Percentiles rank a stretch among this genome's conserved stretches.
Evolutionary conservation across 2,797 vertebrate species (phyloP).

Genomic region (Enteromius unitaeniatus): DNA sequence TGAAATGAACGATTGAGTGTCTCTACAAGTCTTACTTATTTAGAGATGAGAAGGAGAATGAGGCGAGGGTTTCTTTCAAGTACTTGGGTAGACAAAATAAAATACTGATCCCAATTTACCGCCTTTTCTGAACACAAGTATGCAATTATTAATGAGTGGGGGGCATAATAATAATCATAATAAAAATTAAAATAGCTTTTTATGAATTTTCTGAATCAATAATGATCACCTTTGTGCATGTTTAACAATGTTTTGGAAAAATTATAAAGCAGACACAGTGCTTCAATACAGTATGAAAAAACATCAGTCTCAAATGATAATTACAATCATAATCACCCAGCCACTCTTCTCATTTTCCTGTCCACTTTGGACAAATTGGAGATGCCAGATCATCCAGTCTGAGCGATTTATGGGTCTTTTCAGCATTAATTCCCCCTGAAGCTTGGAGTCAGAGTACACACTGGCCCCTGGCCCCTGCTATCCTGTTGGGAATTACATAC

Average conservation of each 20-base stretch:
- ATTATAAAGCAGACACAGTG: background rate
- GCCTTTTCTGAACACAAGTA: background rate
- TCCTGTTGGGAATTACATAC: constrained; percentile 52
- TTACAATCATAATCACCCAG: constrained; percentile 44
- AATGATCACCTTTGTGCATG: background rate
- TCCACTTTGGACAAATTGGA: constrained; percentile 55
- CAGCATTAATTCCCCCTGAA: constrained; percentile 57
- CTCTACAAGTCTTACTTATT: background rate
- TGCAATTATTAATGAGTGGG: background rate
- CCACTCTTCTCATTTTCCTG: constrained; percentile 43
- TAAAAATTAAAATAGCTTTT: background rate
- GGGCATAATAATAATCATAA: too few species aligned
- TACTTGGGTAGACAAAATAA: background rate
- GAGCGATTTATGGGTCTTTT: constrained; percentile 58
- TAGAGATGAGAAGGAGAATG: background rate
- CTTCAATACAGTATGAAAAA: constrained; percentile 24
- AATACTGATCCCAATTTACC: background rate
- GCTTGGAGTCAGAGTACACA: constrained; percentile 59
- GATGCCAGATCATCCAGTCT: constrained; percentile 50
- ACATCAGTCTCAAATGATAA: constrained; percentile 41
- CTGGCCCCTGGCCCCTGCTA: constrained; percentile 42
- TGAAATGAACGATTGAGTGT: background rate
- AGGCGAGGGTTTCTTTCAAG: background rate
- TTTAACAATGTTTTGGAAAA: background rate
- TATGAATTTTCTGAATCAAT: background rate